Evolutionary conservation across 1,140 invertebrate species (phyloP), one percentile per base, ranked within the genome.

Genomic region (Akabosia matsudoensis): DNA sequence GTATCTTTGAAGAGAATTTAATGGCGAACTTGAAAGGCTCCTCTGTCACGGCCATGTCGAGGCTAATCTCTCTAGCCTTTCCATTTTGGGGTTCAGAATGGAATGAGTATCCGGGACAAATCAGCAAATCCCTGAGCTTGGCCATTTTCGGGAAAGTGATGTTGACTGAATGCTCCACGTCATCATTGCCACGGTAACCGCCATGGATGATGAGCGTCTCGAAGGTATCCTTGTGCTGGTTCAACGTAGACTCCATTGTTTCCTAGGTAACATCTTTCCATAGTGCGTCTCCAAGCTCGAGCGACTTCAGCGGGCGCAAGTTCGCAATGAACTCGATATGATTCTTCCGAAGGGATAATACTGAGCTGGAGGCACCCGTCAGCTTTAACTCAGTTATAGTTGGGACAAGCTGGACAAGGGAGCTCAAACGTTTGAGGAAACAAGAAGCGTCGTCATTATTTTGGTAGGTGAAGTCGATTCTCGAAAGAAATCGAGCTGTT

Each of bases 201-300:
- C 78, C 78, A 33, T 77, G 61, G 24, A 79, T 70, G 0, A 70
- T 75, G 1, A 77, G 28, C 24, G 18, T 52, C 26, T 75, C 54
- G 0, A 77, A 18, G 18, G 54, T 18, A 2, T 13, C 10, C 56
- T 67, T 67, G 4, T 33, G 70, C 1, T 31, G 22, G 3, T 74
- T n/a, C 10, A 79, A 61, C 10, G 77, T n/a, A 70, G 73, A 56
- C 33, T 75, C 70, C 0, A 79, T 1, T 16, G 72, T 61, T 0
- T 30, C 1, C 1, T 1, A 45, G 10, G 56, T 51, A 13, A 75
- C 34, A 70, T 79, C 76, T 31, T 75, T 76, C 76, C 75, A 79
- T 0, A 76, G 37, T 0, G 71, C 54, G 45, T 76, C 74, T 0
- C 78, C 78, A 3, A 79, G 31, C 28, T 79, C 74, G 3, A 79